Conservation (phyloP, 1,140 invertebrate genomes). For the Scaptomyza hsui region DNA sequence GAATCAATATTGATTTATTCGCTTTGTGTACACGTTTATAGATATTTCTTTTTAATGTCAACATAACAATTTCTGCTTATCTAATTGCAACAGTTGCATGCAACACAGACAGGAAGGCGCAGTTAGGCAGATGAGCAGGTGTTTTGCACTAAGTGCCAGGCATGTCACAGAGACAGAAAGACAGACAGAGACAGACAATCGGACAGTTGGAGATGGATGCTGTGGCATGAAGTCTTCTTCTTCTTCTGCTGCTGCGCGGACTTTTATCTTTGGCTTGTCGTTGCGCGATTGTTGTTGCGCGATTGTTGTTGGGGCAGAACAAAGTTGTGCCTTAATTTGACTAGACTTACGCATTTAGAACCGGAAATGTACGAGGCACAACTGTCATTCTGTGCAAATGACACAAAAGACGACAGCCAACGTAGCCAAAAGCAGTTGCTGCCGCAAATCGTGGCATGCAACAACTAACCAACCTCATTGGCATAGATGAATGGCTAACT, state of each 20-base stretch:
- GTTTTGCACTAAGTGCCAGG: slow-evolving; percentile 67
- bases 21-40: slow-evolving; percentile 38
- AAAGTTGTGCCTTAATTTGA: slow-evolving; percentile 74
- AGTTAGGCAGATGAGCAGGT: slow-evolving; percentile 63
- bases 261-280: slow-evolving; percentile 57
- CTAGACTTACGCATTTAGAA: slow-evolving; percentile 82
- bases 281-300: slow-evolving; percentile 9
- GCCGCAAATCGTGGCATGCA: neutral
- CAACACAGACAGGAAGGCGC: slow-evolving; percentile 11
- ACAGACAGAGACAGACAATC: slow-evolving; percentile 1
- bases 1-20: slow-evolving; percentile 52
- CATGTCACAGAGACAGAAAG: slow-evolving; percentile 43
- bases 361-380: slow-evolving; percentile 69
- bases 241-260: slow-evolving; percentile 6
- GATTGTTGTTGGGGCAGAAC: slow-evolving; percentile 15
- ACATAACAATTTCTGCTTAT: slow-evolving; percentile 82
- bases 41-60: slow-evolving; percentile 56
- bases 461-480: slow-evolving; percentile 6
- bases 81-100: slow-evolving; percentile 79
- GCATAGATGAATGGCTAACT: slow-evolving; percentile 34
- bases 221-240: neutral
- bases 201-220: slow-evolving; percentile 10
- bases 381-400: slow-evolving; percentile 80
- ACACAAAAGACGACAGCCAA: slow-evolving; percentile 70
- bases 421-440: slow-evolving; percentile 3